Base-by-base conservation (phyloP, 30 jellyfish, hydroid and myxozoan genomes). In the Haliclystus octoradiatus region DNA sequence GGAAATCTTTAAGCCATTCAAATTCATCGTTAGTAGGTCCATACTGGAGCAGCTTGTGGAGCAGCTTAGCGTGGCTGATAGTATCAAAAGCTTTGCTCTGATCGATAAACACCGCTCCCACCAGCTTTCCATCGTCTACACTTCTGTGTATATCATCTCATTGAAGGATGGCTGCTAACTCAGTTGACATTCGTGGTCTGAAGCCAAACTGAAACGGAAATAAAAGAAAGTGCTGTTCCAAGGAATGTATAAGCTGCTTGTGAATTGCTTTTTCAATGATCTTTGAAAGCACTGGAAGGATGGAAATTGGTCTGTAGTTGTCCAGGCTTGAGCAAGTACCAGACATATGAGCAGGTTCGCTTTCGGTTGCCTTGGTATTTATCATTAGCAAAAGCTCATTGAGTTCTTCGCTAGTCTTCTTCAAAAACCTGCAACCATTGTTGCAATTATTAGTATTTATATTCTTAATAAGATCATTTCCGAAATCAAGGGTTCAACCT, bases 141-240 rank as follows among this genome's bases (percentile, higher is more conserved):
- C 23, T 62, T 72, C 40, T 72, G 34, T 66, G 23, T 19, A 72
- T 74, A 64, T 74, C 73, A 64, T 60, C 83, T 29, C 47, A 47
- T 47, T 62, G 73, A 57, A 74, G 83, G 25, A 80, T 67, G 49
- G 88, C 76, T 35, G 88, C 82, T 33, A 68, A 68, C 49, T 74
- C 60, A 26, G 84, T 74, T 65, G 84, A 65, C 53, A 49, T 46
- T 32, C 53, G 49, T 35, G 82, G 33, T 32, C 75, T 30, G 70
- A 61, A 76, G 66, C 88, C 85, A 76, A 76, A 68, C 66, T 76
- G 88, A n/a, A n/a, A n/a, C n/a, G n/a, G n/a, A n/a, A n/a, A n/a
- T n/a, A n/a, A n/a, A n/a, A n/a, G 57, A 19, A 19, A 40, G 57
- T 40, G 57, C 57, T 40, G 57, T 40, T 40, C 57, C 57, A 40